Conservation (phyloP, 2,888 invertebrate species). For the Idaea aversata region DNA sequence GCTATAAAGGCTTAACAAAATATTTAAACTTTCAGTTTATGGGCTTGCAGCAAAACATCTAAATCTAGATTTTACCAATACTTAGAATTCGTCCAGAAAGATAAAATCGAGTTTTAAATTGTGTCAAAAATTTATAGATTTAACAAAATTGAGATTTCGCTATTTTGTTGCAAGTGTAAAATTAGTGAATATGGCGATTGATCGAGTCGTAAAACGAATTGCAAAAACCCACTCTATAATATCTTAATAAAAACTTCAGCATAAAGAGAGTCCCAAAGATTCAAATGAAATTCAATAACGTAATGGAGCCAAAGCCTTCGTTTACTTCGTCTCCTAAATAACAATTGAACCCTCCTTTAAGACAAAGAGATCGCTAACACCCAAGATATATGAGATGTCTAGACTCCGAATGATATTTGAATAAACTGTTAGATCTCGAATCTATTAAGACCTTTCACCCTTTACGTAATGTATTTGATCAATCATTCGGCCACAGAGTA, state of each 20-base stretch:
- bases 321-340: neutral
- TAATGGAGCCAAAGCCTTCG: neutral
- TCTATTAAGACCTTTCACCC: neutral
- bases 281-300: neutral
- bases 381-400: slow-evolving; percentile 7
- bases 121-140: no score
- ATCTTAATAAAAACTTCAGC: neutral
- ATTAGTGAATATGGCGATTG: no score
- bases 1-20: no score
- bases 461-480: neutral
- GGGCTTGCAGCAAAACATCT: no score
- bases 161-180: no score
- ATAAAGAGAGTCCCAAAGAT: neutral
- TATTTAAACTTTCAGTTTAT: no score
- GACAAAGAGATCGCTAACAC: neutral
- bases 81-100: no score
- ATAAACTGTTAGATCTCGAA: neutral
- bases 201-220: no score
- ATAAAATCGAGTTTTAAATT: no score
- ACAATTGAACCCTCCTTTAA: neutral
- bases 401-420: slow-evolving; percentile 14
- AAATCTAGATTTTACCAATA: no score
- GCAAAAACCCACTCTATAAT: no score
- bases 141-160: no score
- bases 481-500: slow-evolving; percentile 1